Conservation (phyloP, 2,797 vertebrate genomes). For the Sebastes vulpes region DNA sequence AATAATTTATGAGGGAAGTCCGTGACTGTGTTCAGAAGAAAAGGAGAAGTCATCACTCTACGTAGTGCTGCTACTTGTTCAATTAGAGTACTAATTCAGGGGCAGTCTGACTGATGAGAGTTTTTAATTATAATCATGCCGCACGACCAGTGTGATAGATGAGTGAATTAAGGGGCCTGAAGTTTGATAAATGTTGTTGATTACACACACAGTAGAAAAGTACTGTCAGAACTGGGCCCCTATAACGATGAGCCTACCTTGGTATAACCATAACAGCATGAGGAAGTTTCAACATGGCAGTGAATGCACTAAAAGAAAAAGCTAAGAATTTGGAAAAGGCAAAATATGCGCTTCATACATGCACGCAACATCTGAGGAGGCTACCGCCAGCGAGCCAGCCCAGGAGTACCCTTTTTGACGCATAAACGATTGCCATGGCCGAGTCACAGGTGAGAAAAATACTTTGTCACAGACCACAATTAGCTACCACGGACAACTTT, state of each 20-base stretch:
- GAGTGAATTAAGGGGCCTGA: slow-evolving; percentile 61
- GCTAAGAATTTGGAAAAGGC: too few species aligned
- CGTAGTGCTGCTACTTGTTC: slow-evolving; percentile 52
- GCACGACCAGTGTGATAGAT: slow-evolving; percentile 57
- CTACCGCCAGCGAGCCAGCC: too few species aligned
- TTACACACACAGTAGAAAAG: slow-evolving; percentile 6
- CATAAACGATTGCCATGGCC: too few species aligned
- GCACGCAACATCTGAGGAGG: too few species aligned
- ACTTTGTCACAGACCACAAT: too few species aligned
- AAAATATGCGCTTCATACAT: too few species aligned
- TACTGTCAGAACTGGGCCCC: background rate
- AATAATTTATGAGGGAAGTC: slow-evolving; percentile 9
- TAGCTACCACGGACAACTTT: too few species aligned
- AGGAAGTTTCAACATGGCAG: background rate
- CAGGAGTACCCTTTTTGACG: too few species aligned
- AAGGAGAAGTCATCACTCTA: slow-evolving; percentile 20
- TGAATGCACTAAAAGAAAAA: background rate
- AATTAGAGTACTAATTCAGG: slow-evolving; percentile 57
- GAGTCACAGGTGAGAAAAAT: too few species aligned
- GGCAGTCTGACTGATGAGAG: slow-evolving; percentile 53
- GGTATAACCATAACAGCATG: background rate
- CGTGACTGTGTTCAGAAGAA: background rate
- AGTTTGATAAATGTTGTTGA: slow-evolving; percentile 77
- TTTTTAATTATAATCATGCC: slow-evolving; percentile 69
- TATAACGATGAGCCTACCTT: too few species aligned